A percentile compares a stretch with the other conserved stretches of the same genome.
phyloP scores from a whole-genome alignment of 2,888 invertebrate species.

The Epicampocera succincta region DNA sequence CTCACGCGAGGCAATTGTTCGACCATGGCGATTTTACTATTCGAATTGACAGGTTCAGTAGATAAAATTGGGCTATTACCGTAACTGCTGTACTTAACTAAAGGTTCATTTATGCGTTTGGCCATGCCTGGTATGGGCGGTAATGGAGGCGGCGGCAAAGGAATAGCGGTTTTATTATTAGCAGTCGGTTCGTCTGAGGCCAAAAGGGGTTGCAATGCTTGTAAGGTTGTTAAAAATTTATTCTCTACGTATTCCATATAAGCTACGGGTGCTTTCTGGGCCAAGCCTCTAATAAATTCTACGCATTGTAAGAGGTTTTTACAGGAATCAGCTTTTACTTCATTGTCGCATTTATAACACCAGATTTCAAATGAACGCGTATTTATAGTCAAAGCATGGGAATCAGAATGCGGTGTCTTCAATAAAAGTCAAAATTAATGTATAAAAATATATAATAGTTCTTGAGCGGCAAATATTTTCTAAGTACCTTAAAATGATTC shows the following conservation, averaged over 20 bases:
- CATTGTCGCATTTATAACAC: constrained; percentile 90
- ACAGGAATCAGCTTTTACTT: constrained; percentile 84
- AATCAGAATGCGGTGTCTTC: constrained; percentile 87
- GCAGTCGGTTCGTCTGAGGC: constrained; percentile 53
- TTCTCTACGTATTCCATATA: constrained; percentile 74
- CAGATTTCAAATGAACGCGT: constrained; percentile 88
- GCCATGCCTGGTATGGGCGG: constrained; percentile 78
- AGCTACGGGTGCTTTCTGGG: constrained; percentile 73
- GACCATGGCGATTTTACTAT: constrained; percentile 39
- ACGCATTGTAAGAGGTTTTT: constrained; percentile 89
- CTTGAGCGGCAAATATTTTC: no score
- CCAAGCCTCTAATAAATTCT: constrained; percentile 87
- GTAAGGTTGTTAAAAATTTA: constrained; percentile 74
- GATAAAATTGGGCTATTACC: constrained; percentile 44
- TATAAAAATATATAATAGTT: not conserved
- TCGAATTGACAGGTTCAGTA: constrained; percentile 6
- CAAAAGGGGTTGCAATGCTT: constrained; percentile 73
- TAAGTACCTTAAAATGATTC: constrained; percentile 86
- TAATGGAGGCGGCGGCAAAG: constrained; percentile 71
- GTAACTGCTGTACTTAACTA: constrained; percentile 53
- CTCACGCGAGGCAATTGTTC: constrained; percentile 84
- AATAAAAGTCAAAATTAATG: not conserved
- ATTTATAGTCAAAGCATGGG: constrained; percentile 88
- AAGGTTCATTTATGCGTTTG: constrained; percentile 74
- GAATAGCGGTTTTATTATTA: constrained; percentile 64